Base-by-base conservation (phyloP, 2,113 vertebrate species). In the Trachemys scripta region DNA sequence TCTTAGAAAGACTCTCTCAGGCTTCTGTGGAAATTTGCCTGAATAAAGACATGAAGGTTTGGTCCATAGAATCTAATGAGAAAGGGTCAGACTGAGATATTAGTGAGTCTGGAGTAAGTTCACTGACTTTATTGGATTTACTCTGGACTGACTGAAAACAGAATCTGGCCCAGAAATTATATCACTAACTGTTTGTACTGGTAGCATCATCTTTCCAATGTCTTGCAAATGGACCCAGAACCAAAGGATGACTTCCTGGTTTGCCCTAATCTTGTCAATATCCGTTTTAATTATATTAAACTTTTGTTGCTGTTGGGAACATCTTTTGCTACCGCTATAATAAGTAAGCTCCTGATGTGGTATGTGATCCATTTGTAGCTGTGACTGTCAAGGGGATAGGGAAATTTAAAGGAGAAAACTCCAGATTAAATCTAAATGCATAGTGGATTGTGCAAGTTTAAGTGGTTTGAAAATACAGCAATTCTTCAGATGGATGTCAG, bases 401-500 rank as follows among this genome's bases (percentile, higher is more conserved):
- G 89, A 53, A 87, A 84, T 10, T 53, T 31, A 49, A 94, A 89
- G 45, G 11, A 69, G 85, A 84, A 85, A 95, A 54, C 62, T 82
- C 53, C 1, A 35, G 62, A 86, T 82, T 31, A 83, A 93, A 78
- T 54, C n/a, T 92, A n/a, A 84, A 86, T 93, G 31, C 59, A 89
- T 19, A 96, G 88, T 27, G 65, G 62, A 22, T 12, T 69, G 54
- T 76, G 11, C 47, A 84, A 84, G 59, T 91, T 93, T 57, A 88
- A 94, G 53, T 12, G 25, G 8, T 85, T 89, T 95, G 53, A 93
- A 96, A 95, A 86, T 57, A n/a, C 29, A 93, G 72, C 86, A 85
- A 75, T 92, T 92, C 59, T 92, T 96, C 51, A 81, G 72, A 75
- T 85, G 56, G 75, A 87, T 92, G 76, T n/a, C 1, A 16, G 47